These are phyloP conservation scores for Berghia stephanieae DNA, from an alignment of 1,140 invertebrate species.

Conservation along the genomic window DNA sequence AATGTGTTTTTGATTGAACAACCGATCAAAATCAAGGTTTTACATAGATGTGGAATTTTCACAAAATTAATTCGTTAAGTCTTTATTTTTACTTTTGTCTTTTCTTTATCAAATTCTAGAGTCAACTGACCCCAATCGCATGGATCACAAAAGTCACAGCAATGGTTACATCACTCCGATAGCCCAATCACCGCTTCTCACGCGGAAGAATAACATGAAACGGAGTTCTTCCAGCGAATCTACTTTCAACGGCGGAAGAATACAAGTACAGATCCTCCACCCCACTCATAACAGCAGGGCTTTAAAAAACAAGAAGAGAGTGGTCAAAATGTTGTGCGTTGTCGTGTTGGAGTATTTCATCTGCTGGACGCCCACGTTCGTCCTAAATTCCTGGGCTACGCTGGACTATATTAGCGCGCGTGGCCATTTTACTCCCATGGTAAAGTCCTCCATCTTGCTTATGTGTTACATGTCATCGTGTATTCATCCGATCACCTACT, in stretches of 20 bases:
- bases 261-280: slow-evolving; percentile 31
- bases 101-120: no score
- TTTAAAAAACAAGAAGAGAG: slow-evolving; percentile 81
- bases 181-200: no score
- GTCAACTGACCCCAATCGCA: no score
- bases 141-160: no score
- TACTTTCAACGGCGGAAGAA: not conserved
- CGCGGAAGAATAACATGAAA: no score
- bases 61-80: no score
- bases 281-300: slow-evolving; percentile 78
- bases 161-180: no score
- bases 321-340: slow-evolving; percentile 91
- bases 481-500: slow-evolving; percentile 93
- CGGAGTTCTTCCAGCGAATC: slow-evolving; percentile 3
- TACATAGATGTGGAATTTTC: no score
- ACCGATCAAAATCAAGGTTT: no score
- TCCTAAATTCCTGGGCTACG: slow-evolving; percentile 82
- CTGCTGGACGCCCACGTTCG: slow-evolving; percentile 90
- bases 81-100: no score
- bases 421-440: slow-evolving; percentile 53
- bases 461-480: slow-evolving; percentile 87
- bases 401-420: slow-evolving; percentile 77
- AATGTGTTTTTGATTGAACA: no score
- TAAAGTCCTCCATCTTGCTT: slow-evolving; percentile 80
- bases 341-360: slow-evolving; percentile 92